Conservation (phyloP, 2,888 invertebrate species). For the Prosopocoilus inquinatus region DNA sequence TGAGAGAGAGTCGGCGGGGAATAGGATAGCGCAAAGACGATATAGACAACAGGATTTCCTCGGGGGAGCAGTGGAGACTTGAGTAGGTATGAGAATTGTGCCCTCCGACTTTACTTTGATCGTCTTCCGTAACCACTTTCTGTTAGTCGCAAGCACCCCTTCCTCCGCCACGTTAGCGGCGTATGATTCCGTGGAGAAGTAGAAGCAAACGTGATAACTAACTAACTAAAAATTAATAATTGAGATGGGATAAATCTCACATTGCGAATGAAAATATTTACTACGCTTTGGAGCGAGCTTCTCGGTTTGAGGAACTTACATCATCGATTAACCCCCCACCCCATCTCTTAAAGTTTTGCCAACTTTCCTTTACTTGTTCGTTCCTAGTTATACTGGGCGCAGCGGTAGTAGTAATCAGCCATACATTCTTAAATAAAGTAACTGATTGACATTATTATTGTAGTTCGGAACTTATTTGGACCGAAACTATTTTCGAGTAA, state of each 20-base stretch:
- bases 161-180: background rate
- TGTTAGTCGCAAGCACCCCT: no score
- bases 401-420: background rate
- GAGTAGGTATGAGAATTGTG: background rate
- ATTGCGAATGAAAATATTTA: no score
- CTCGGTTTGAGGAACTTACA: no score
- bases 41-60: slow-evolving; percentile 1
- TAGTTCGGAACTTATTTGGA: background rate
- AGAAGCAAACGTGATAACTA: background rate
- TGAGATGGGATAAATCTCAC: background rate
- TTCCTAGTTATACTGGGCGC: no score
- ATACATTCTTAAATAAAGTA: slow-evolving; percentile 3
- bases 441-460: slow-evolving; percentile 1
- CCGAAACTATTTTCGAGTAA: no score
- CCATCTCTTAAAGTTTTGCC: no score
- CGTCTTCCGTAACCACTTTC: background rate
- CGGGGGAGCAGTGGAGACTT: background rate
- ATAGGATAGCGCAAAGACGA: background rate
- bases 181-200: slow-evolving; percentile 1
- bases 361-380: no score
- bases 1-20: no score
- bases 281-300: no score
- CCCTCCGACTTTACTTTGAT: slow-evolving; percentile 2
- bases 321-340: no score
- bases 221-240: no score